These are phyloP conservation scores for Ylistrum balloti DNA, from an alignment of 1,140 invertebrate species.

Conservation along the genomic window DNA sequence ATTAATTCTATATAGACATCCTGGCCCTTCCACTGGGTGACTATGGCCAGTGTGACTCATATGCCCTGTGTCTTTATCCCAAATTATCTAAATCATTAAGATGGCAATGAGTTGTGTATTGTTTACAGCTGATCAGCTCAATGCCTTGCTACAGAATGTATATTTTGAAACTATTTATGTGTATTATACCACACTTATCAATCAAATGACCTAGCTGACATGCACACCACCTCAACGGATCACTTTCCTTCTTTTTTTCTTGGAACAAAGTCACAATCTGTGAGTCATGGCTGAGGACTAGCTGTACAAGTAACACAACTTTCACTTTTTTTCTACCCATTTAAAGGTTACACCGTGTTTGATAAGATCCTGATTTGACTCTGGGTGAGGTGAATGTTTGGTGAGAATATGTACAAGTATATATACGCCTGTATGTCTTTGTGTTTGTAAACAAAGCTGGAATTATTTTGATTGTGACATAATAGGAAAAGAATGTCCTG, in stretches of 20 bases:
- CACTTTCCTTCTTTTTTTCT: neutral
- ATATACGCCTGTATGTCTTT: neutral
- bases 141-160: conserved; percentile 2
- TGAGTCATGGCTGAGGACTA: neutral
- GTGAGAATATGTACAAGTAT: neutral
- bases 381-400: neutral
- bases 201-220: neutral
- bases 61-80: neutral
- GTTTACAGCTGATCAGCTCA: conserved; percentile 22
- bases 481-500: neutral
- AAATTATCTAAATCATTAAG: neutral
- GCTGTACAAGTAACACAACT: neutral
- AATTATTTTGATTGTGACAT: conserved; percentile 27
- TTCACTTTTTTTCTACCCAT: neutral
- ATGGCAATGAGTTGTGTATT: neutral
- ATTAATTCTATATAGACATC: neutral
- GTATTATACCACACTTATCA: conserved; percentile 31
- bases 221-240: neutral
- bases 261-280: conserved; percentile 18
- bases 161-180: neutral
- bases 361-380: conserved; percentile 8
- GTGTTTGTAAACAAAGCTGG: conserved; percentile 7
- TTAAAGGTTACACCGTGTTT: conserved; percentile 9
- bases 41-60: conserved; percentile 12
- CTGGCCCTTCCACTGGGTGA: neutral